phyloP scores from a whole-genome alignment of 2,888 invertebrate genomes.

The Gymnocheta viridis region DNA sequence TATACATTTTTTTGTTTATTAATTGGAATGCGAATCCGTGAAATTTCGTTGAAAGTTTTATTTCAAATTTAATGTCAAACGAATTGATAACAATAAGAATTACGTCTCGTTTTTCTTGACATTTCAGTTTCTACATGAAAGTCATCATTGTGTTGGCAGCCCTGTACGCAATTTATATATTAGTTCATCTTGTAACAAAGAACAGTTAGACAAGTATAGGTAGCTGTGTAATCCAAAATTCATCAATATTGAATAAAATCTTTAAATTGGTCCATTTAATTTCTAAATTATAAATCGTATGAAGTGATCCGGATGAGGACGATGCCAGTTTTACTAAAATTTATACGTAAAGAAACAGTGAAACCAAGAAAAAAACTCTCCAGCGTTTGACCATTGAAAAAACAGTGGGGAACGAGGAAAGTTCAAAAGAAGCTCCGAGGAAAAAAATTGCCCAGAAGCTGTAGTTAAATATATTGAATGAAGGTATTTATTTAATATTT shows the following conservation, averaged over 20 bases:
- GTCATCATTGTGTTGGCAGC: background rate
- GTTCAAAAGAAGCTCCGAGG: constrained; percentile 45
- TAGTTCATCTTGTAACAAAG: constrained; percentile 60
- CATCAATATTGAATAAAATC: constrained; percentile 47
- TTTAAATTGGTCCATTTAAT: constrained; percentile 30
- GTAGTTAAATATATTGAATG: constrained; percentile 30
- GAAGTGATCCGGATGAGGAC: constrained; percentile 61
- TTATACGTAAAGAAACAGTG: constrained; percentile 59
- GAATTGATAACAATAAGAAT: background rate
- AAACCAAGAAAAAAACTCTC: constrained; percentile 66
- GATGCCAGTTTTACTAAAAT: constrained; percentile 56
- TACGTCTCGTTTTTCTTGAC: background rate
- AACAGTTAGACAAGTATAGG: constrained; percentile 4
- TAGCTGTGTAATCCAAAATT: constrained; percentile 38
- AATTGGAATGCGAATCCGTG: too few relatives aligned
- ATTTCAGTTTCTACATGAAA: background rate
- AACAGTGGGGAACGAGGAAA: constrained; percentile 39
- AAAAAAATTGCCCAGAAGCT: constrained; percentile 34
- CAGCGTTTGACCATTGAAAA: constrained; percentile 61
- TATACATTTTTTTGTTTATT: too few relatives aligned
- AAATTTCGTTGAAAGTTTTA: too few relatives aligned
- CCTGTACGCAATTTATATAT: constrained; percentile 3
- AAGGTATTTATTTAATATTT: constrained; percentile 41
- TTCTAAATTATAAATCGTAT: constrained; percentile 52
- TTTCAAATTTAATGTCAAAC: too few relatives aligned